phyloP scores from a whole-genome alignment of 1,140 invertebrate species.

The Drepana arcuata region DNA sequence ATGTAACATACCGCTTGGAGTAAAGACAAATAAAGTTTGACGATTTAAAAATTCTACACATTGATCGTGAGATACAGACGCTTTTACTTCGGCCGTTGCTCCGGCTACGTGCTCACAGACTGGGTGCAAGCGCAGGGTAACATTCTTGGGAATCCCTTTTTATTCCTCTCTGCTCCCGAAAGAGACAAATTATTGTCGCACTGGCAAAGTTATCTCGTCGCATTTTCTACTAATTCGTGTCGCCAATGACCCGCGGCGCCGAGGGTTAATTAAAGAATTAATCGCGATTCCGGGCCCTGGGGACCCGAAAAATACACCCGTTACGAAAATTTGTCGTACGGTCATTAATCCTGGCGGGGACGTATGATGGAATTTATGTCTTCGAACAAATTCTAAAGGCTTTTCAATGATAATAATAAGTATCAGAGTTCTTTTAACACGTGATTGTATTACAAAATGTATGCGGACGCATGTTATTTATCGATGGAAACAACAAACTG shows the following conservation, averaged over 20 bases:
- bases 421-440: too few species aligned
- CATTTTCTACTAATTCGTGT: slow-evolving; percentile 41
- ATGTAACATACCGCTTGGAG: too few species aligned
- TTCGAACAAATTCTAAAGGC: too few species aligned
- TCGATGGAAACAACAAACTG: too few species aligned
- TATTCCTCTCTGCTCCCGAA: slow-evolving; percentile 23
- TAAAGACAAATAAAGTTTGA: too few species aligned
- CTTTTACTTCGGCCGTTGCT: background rate
- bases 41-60: too few species aligned
- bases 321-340: slow-evolving; percentile 34
- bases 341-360: too few species aligned
- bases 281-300: slow-evolving; percentile 18
- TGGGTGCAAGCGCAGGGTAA: slow-evolving; percentile 2
- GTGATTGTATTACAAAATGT: too few species aligned
- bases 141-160: too few species aligned
- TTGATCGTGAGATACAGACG: background rate
- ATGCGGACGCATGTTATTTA: too few species aligned
- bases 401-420: too few species aligned
- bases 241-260: slow-evolving; percentile 16
- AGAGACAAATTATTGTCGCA: slow-evolving; percentile 35
- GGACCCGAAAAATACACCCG: slow-evolving; percentile 9
- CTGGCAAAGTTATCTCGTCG: slow-evolving; percentile 30
- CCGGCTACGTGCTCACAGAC: background rate
- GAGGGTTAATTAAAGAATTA: slow-evolving; percentile 58
- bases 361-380: too few species aligned